Percentiles rank a stretch among this genome's conserved stretches.
Conservation (phyloP, 92 coral and sea anemone genomes). For the Paramuricea clavata region DNA sequence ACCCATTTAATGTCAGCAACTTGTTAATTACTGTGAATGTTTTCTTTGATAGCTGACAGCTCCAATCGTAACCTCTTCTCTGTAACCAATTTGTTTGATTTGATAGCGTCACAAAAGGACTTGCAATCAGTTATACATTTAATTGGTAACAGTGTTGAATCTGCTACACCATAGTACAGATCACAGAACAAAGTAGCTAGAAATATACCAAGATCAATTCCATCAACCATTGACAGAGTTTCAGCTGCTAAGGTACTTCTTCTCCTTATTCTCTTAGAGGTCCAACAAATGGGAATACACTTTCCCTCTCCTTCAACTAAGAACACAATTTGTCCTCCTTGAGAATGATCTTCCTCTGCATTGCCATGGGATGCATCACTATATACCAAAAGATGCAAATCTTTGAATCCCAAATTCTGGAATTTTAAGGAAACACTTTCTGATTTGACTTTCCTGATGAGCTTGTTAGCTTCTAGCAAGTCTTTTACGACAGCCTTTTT, state of each 20-base stretch:
- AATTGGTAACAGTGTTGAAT: neutral
- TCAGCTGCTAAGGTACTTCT: conserved; percentile 1
- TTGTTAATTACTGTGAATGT: neutral
- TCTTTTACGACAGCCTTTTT: neutral
- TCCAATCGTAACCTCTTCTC: neutral
- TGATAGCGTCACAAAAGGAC: neutral
- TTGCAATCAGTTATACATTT: neutral
- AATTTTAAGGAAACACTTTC: conserved; percentile 3
- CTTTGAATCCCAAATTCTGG: neutral
- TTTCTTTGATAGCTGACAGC: neutral
- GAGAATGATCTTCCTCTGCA: neutral
- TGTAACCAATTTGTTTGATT: neutral
- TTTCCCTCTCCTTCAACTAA: neutral
- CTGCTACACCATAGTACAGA: neutral
- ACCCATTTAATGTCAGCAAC: neutral
- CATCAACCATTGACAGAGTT: neutral
- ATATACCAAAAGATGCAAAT: neutral
- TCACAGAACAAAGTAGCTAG: neutral
- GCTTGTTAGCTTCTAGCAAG: neutral
- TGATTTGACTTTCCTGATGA: neutral
- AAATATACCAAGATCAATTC: neutral
- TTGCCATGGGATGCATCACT: neutral
- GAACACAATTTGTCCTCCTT: conserved; percentile 13
- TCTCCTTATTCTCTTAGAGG: neutral
- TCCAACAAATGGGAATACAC: neutral